Percentiles rank a stretch among this genome's conserved stretches.
Conservation (phyloP, 2,888 invertebrate species). For the Drosophila multiciliata region DNA sequence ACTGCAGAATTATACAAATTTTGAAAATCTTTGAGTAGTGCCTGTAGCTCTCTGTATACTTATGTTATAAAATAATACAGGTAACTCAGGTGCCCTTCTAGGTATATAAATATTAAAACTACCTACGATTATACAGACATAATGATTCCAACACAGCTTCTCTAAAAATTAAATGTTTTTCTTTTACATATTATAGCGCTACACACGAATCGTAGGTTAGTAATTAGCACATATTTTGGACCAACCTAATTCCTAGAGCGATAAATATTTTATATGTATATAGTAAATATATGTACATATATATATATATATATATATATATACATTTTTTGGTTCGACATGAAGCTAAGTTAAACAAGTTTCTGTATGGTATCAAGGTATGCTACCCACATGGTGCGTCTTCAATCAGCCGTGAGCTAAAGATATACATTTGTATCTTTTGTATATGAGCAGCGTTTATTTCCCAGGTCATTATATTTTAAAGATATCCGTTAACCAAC, state of each 20-base stretch:
- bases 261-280: constrained; percentile 10
- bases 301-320: neutral
- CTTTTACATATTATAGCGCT: constrained; percentile 7
- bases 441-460: constrained; percentile 15
- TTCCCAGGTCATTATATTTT: constrained; percentile 59
- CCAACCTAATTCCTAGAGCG: constrained; percentile 19
- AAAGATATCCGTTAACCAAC: constrained; percentile 58
- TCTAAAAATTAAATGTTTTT: neutral
- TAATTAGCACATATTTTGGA: constrained; percentile 46
- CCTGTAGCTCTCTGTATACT: neutral
- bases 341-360: constrained; percentile 62
- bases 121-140: constrained; percentile 5
- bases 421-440: constrained; percentile 41
- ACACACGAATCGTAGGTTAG: constrained; percentile 6
- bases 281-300: constrained; percentile 10
- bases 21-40: neutral
- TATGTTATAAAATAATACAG: neutral
- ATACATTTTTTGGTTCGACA: constrained; percentile 27
- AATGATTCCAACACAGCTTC: neutral
- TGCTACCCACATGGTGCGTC: constrained; percentile 33
- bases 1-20: too few relatives aligned
- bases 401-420: constrained; percentile 27
- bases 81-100: constrained; percentile 13
- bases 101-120: constrained; percentile 5
- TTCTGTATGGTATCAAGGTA: constrained; percentile 36